Conservation (phyloP, 2,888 invertebrate genomes). For the Pachymerium ferrugineum region DNA sequence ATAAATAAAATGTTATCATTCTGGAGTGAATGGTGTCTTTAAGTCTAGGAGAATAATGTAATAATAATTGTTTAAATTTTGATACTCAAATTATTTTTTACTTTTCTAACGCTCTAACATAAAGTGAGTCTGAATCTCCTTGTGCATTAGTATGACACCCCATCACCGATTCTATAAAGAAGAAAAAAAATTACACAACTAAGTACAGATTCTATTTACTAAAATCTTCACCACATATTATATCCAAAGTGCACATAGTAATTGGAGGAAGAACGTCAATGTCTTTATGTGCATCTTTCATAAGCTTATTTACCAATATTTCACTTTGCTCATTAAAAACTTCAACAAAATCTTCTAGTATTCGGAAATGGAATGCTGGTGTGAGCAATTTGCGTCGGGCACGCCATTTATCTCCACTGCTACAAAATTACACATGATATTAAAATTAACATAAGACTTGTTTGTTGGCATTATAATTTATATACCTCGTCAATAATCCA, state of each 20-base stretch:
- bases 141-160: slow-evolving; percentile 49
- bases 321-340: slow-evolving; percentile 51
- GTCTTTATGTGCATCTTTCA: slow-evolving; percentile 39
- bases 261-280: slow-evolving; percentile 51
- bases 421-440: neutral
- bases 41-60: slow-evolving; percentile 39
- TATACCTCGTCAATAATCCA: slow-evolving; percentile 34
- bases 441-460: neutral
- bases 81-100: neutral
- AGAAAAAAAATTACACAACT: neutral
- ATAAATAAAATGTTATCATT: slow-evolving; percentile 56
- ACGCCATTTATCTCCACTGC: slow-evolving; percentile 50
- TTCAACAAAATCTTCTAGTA: slow-evolving; percentile 50
- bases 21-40: slow-evolving; percentile 54
- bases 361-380: slow-evolving; percentile 53
- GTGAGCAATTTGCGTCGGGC: slow-evolving; percentile 50
- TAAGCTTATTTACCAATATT: slow-evolving; percentile 44
- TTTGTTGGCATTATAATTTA: too few relatives aligned
- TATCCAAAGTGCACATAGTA: slow-evolving; percentile 53
- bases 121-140: slow-evolving; percentile 45
- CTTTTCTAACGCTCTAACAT: slow-evolving; percentile 47
- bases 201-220: neutral
- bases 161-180: slow-evolving; percentile 45
- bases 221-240: slow-evolving; percentile 51
- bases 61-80: neutral